Evolutionary conservation across 2,888 invertebrate genomes (phyloP).

Genomic region (Lasioglossum leucozonium): DNA sequence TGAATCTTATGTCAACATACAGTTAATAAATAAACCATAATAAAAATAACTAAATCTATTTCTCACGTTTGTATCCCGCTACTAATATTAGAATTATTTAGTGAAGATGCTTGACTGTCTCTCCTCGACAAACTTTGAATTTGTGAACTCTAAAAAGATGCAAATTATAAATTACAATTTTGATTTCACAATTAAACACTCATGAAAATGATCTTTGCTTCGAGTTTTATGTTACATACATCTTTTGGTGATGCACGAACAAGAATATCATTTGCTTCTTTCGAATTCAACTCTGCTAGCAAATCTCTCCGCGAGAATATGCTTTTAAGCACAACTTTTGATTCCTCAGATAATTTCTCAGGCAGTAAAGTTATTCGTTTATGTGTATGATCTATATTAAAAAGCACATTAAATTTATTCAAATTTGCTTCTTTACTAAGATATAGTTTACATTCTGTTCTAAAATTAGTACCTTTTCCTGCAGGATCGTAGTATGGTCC

Average conservation of each 20-base stretch:
- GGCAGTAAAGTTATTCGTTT: slow-evolving; percentile 92
- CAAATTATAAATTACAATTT: slow-evolving; percentile 2
- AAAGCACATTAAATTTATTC: not conserved
- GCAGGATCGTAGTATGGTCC: slow-evolving; percentile 86
- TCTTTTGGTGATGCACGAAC: slow-evolving; percentile 90
- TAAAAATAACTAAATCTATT: slow-evolving; percentile 27
- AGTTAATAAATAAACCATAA: not conserved
- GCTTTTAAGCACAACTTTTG: slow-evolving; percentile 87
- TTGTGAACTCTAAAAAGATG: slow-evolving; percentile 65
- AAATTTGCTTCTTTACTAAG: not conserved
- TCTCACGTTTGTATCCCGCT: slow-evolving; percentile 81
- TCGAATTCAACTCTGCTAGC: slow-evolving; percentile 89
- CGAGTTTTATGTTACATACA: slow-evolving; percentile 70
- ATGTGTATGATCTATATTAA: slow-evolving; percentile 87
- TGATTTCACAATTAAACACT: not conserved
- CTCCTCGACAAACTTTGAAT: slow-evolving; percentile 63
- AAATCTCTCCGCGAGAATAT: slow-evolving; percentile 87
- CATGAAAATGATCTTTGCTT: not conserved
- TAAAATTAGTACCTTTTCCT: slow-evolving; percentile 82
- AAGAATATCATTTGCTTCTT: slow-evolving; percentile 93
- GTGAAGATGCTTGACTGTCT: slow-evolving; percentile 54
- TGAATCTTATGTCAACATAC: not conserved
- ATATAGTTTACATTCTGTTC: not conserved
- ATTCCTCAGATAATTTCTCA: slow-evolving; percentile 89
- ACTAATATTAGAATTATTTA: slow-evolving; percentile 66